Evolutionary conservation across 2,113 vertebrate genomes (phyloP).

Genomic region (Thunnus maccoyii): DNA sequence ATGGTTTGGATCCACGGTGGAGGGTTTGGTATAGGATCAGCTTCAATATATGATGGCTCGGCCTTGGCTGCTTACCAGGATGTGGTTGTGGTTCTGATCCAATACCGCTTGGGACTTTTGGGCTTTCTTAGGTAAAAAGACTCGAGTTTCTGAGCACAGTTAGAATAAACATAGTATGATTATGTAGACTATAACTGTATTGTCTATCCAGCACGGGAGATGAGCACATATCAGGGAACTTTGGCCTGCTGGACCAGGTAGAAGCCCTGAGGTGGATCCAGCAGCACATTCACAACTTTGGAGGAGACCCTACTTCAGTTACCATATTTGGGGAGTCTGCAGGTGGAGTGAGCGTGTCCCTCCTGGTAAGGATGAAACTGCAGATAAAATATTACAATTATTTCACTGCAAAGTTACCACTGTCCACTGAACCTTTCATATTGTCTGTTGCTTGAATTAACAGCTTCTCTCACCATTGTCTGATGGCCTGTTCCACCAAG

Average conservation of each 20-base stretch:
- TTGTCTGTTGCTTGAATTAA: conserved; percentile 14
- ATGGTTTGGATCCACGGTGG: conserved; percentile 94
- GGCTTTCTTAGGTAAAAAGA: conserved; percentile 88
- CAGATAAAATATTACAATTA: not conserved
- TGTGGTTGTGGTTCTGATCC: conserved; percentile 89
- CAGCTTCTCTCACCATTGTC: conserved; percentile 89
- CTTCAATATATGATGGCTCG: conserved; percentile 86
- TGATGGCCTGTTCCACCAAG: conserved; percentile 86
- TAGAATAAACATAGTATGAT: not conserved
- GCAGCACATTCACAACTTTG: conserved; percentile 90
- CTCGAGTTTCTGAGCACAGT: not conserved
- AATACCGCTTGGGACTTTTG: conserved; percentile 88
- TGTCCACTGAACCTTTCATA: not conserved
- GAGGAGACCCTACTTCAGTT: conserved; percentile 88
- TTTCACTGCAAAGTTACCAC: not conserved
- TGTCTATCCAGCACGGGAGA: conserved; percentile 88
- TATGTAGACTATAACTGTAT: not conserved
- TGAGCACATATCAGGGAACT: conserved; percentile 88
- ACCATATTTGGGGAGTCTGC: conserved; percentile 93
- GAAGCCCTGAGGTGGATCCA: conserved; percentile 91
- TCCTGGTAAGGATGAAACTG: conserved; percentile 80
- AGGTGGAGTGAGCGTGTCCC: conserved; percentile 88
- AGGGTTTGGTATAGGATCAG: conserved; percentile 71
- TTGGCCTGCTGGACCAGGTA: conserved; percentile 91
- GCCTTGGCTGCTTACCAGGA: conserved; percentile 84